Evolutionary conservation across 2,113 vertebrate genomes (phyloP).

Genomic region (western clawed frog (Xenopus tropicalis)): UCB_Xtro_10.0 CM004443.2:45717001-45717500

Average conservation of each 20-base stretch:
- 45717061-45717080: conserved; percentile 88
- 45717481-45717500: conserved; percentile 62
- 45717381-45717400: conserved; percentile 54
- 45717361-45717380: conserved; percentile 46
- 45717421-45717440: conserved; percentile 63
- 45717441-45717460: conserved; percentile 67
- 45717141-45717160: conserved; percentile 89
- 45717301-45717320: conserved; percentile 96
- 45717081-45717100: conserved; percentile 90
- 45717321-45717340: conserved; percentile 76
- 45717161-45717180: conserved; percentile 93
- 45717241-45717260: conserved; percentile 97
- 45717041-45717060: conserved; percentile 97
- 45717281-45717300: conserved; percentile 94
- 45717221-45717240: conserved; percentile 93
- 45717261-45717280: conserved; percentile 97
- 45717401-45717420: conserved; percentile 61
- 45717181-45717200: conserved; percentile 95
- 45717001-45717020: conserved; percentile 19
- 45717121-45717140: conserved; percentile 88
- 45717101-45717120: conserved; percentile 85
- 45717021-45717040: conserved; percentile 95
- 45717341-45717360: conserved; percentile 51
- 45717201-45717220: conserved; percentile 88
- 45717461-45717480: conserved; percentile 58